These are phyloP conservation scores for Gastracanthus pulcherrimus DNA, from an alignment of 2,888 invertebrate genomes.

Conservation along the genomic window DNA sequence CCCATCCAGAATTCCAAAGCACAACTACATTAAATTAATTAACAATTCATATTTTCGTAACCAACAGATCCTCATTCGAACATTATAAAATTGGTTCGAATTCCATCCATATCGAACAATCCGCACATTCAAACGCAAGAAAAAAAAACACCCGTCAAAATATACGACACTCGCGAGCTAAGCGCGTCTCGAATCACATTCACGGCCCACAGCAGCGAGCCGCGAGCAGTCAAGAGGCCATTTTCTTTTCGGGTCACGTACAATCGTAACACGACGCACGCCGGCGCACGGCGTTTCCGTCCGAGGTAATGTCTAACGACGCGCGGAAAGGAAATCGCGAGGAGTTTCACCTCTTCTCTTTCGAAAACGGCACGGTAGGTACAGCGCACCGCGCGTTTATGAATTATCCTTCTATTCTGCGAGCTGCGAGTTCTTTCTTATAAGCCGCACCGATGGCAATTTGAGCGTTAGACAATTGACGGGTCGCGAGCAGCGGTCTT, in stretches of 20 bases:
- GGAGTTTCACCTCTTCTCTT: conserved; percentile 29
- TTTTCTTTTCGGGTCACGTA: conserved; percentile 49
- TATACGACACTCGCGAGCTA: background rate
- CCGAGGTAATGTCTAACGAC: conserved; percentile 44
- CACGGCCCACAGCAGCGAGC: background rate
- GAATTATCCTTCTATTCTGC: conserved; percentile 2
- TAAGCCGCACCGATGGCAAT: background rate
- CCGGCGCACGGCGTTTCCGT: conserved; percentile 34
- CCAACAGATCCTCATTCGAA: background rate
- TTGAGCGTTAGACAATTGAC: background rate
- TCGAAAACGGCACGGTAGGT: too few species aligned
- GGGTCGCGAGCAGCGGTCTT: background rate
- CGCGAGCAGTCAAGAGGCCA: background rate
- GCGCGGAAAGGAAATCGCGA: conserved; percentile 39
- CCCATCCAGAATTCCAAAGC: background rate
- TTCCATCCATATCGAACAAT: background rate
- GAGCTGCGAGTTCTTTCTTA: background rate
- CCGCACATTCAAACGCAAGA: background rate
- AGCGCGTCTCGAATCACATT: background rate
- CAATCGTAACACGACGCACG: conserved; percentile 34
- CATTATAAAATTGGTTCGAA: background rate
- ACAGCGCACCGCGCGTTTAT: too few species aligned
- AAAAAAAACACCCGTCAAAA: background rate
- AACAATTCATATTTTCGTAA: background rate
- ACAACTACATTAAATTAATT: background rate